These are phyloP conservation scores for Acanthoscelides obtectus DNA, from an alignment of 2,888 invertebrate genomes.

Conservation along the genomic window DNA sequence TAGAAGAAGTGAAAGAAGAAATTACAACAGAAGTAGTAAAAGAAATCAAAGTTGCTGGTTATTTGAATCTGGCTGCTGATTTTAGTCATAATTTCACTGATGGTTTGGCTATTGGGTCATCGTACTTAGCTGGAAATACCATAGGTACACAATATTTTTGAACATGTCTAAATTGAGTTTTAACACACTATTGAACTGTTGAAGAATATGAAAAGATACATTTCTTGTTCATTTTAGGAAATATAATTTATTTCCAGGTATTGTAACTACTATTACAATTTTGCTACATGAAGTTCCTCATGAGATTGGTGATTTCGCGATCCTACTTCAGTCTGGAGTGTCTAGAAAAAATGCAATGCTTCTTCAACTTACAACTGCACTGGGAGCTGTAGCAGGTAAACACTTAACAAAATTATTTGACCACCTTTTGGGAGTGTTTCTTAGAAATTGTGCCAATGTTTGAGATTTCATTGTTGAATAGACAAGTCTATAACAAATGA, in stretches of 20 bases:
- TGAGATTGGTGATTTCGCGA: constrained; percentile 99
- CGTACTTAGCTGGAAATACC: constrained; percentile 86
- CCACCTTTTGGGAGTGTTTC: no score
- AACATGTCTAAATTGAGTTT: not conserved
- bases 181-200: not conserved
- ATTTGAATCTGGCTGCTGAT: constrained; percentile 96
- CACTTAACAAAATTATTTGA: no score
- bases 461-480: no score
- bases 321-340: constrained; percentile 95
- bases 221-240: not conserved
- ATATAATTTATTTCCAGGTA: constrained; percentile 31
- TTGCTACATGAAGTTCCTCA: constrained; percentile 98
- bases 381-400: constrained; percentile 85
- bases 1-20: constrained; percentile 40
- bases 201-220: not conserved
- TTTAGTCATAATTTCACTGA: constrained; percentile 99
- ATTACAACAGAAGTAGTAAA: constrained; percentile 46
- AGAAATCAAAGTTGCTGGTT: constrained; percentile 81
- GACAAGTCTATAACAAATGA: no score
- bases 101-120: constrained; percentile 97
- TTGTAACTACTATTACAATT: constrained; percentile 92
- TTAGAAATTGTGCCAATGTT: no score
- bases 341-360: constrained; percentile 90
- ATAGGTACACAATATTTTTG: constrained; percentile 53
- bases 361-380: constrained; percentile 88